These are phyloP conservation scores for Menidia beryllina DNA, from an alignment of 2,113 vertebrate species.

Conservation along the genomic window DNA sequence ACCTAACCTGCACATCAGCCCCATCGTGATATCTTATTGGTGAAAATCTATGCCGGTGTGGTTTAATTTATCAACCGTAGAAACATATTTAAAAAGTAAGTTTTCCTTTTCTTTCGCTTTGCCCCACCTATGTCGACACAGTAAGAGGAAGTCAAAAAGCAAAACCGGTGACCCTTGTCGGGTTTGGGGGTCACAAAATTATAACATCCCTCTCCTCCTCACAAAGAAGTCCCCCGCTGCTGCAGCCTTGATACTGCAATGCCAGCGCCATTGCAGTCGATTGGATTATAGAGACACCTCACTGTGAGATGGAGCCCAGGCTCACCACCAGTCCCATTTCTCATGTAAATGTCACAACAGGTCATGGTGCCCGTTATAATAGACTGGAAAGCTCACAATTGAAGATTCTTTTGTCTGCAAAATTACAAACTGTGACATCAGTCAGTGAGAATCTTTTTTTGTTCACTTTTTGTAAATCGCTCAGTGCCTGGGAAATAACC, in stretches of 20 bases:
- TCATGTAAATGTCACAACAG: slow-evolving; percentile 92
- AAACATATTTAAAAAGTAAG: slow-evolving; percentile 45
- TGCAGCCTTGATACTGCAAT: slow-evolving; percentile 84
- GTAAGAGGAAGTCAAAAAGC: slow-evolving; percentile 85
- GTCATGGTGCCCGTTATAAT: slow-evolving; percentile 85
- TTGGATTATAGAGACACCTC: slow-evolving; percentile 91
- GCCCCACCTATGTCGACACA: slow-evolving; percentile 87
- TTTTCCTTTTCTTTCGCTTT: slow-evolving; percentile 84
- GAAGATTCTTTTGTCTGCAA: slow-evolving; percentile 86
- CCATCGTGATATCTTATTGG: too few relatives aligned
- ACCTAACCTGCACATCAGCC: too few relatives aligned
- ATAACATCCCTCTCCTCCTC: slow-evolving; percentile 85
- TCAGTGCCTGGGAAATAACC: slow-evolving; percentile 71
- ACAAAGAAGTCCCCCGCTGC: slow-evolving; percentile 90
- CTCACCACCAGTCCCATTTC: slow-evolving; percentile 85
- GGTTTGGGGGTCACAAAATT: slow-evolving; percentile 85
- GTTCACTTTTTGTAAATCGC: slow-evolving; percentile 55
- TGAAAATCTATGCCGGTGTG: slow-evolving; percentile 10
- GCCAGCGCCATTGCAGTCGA: slow-evolving; percentile 85
- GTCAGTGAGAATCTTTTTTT: slow-evolving; percentile 66
- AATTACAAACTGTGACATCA: slow-evolving; percentile 84
- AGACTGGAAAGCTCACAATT: slow-evolving; percentile 86
- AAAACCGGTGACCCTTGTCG: slow-evolving; percentile 85
- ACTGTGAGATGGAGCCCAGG: slow-evolving; percentile 84
- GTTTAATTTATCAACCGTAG: background rate